Evolutionary conservation across 1,140 invertebrate species (phyloP).

Genomic region (Drosophila pruinosa): DNA sequence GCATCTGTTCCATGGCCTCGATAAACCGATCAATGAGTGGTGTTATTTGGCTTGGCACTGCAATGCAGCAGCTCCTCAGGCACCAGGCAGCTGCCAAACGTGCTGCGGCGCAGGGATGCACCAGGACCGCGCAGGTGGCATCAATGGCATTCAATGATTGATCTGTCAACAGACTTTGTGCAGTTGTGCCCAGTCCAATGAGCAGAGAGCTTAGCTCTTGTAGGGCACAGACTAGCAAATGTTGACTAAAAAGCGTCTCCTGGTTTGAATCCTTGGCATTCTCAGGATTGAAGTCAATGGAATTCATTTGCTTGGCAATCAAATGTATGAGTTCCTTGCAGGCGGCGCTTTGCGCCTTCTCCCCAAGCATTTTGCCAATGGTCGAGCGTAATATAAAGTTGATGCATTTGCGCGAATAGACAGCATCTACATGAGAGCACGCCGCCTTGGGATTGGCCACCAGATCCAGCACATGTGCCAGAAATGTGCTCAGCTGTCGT

Average conservation of each 20-base stretch:
- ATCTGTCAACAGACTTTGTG: slow-evolving; percentile 93
- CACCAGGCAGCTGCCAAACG: slow-evolving; percentile 97
- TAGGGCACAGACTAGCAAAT: slow-evolving; percentile 95
- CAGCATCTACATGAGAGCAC: slow-evolving; percentile 97
- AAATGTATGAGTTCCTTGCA: slow-evolving; percentile 97
- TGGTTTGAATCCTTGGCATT: slow-evolving; percentile 94
- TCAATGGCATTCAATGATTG: slow-evolving; percentile 89
- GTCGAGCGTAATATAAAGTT: slow-evolving; percentile 96
- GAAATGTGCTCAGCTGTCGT: slow-evolving; percentile 92
- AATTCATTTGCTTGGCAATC: slow-evolving; percentile 97
- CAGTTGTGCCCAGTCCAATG: slow-evolving; percentile 94
- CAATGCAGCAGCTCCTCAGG: slow-evolving; percentile 94
- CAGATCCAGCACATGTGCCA: slow-evolving; percentile 95
- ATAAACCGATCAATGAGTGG: slow-evolving; percentile 95
- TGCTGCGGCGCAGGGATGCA: slow-evolving; percentile 96
- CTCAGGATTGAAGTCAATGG: slow-evolving; percentile 94
- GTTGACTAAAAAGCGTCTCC: slow-evolving; percentile 96
- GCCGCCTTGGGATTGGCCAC: slow-evolving; percentile 97
- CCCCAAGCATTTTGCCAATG: slow-evolving; percentile 96
- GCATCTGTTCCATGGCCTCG: slow-evolving; percentile 93
- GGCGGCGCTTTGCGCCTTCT: slow-evolving; percentile 97
- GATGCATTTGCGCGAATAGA: slow-evolving; percentile 98
- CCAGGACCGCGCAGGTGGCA: slow-evolving; percentile 86
- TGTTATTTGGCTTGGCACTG: slow-evolving; percentile 96
- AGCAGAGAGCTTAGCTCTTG: slow-evolving; percentile 95